These are phyloP conservation scores for Glaucomys volans DNA, from an alignment of 2,113 vertebrate genomes.

Conservation along the genomic window DNA sequence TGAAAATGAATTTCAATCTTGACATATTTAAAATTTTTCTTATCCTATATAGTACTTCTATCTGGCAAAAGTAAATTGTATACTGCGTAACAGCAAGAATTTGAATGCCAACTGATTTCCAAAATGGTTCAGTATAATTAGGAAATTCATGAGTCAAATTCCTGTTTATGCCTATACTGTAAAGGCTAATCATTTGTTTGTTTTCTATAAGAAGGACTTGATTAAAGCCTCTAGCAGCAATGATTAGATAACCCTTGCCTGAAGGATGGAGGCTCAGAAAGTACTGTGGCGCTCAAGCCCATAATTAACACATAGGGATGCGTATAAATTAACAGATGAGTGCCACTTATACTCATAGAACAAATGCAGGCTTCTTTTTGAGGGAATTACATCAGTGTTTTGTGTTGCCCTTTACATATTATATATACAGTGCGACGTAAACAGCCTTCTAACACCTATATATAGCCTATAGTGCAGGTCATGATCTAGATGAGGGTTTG, in stretches of 20 bases:
- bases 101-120: constrained; percentile 80
- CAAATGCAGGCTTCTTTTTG: neutral
- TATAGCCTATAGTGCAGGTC: neutral
- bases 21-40: constrained; percentile 58
- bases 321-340: constrained; percentile 68
- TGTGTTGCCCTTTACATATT: neutral
- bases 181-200: constrained; percentile 83
- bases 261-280: constrained; percentile 55
- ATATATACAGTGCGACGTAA: neutral
- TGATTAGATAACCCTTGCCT: constrained; percentile 74
- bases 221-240: constrained; percentile 76
- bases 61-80: constrained; percentile 63
- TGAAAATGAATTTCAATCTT: constrained; percentile 62
- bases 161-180: constrained; percentile 75
- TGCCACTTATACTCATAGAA: constrained; percentile 41
- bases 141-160: constrained; percentile 82
- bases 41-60: constrained; percentile 30
- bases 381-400: neutral
- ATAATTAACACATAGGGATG: constrained; percentile 64
- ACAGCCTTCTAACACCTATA: neutral
- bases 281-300: neutral
- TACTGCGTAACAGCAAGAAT: constrained; percentile 62
- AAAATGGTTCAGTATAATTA: constrained; percentile 78
- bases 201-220: constrained; percentile 77
- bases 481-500: neutral